Evolutionary conservation across 2,797 vertebrate genomes (phyloP), one percentile per base, ranked within the genome.

Genomic region (Coranthus polyacanthus): DNA sequence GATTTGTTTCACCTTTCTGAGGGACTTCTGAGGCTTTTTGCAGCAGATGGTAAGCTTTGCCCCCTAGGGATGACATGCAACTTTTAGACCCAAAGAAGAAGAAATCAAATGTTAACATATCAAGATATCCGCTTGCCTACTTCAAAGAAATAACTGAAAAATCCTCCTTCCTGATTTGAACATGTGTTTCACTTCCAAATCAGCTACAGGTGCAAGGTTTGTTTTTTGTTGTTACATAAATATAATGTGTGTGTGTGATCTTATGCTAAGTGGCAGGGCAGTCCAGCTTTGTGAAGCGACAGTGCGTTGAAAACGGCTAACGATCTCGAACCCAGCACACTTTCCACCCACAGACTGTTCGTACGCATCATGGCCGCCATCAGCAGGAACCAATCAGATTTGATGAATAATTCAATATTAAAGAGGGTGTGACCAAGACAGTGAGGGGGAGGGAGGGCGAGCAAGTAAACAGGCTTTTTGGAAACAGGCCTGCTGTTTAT

Each of bases 361-460:
- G 56, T 37, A 83, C 66, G 81, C 88, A 91, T 89, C 86, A 85
- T 84, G 78, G 90, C 84, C 7, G 43, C 89, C 85, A 91, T 92
- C 89, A 88, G 78, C 70, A 76, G 79, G 82, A 89, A 89, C 89
- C 90, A 94, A 93, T 93, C 91, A 91, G 85, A 89, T 81, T 82
- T 88, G 85, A 93, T 93, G 89, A 92, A 93, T 94, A 92, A 93
- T 93, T 94, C 88, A 93, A 87, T 90, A 92, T 92, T 92, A 92
- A 92, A 90, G 89, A 89, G 91, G 89, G 90, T 90, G 90, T 92
- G 88, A 93, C 90, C 88, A 90, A 67, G 80, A 73, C 59, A 16
- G 63, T 43, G 54, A 39, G 44, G 64, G n/a, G 18, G 38, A 11
- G 9, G 10, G 12, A 13, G 22, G 13, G 21, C 6, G 57, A 20